phyloP scores from a whole-genome alignment of 2,888 invertebrate genomes.

The Orthosia cruda region DNA sequence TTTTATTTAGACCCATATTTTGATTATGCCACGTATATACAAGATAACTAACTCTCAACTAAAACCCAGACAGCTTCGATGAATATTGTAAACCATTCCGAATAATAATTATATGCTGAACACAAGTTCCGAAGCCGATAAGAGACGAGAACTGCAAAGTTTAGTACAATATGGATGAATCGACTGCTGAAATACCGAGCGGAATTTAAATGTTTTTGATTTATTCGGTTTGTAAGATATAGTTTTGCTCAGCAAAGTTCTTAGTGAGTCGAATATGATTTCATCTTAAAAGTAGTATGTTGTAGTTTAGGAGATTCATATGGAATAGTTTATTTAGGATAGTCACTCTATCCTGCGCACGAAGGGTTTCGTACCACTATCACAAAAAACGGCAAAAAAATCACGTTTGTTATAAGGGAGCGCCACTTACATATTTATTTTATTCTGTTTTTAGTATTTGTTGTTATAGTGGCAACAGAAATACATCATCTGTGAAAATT shows the following conservation, averaged over 20 bases:
- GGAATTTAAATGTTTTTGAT: slow-evolving; percentile 50
- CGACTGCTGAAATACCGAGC: slow-evolving; percentile 40
- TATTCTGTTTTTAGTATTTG: no score
- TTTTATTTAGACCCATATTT: neutral
- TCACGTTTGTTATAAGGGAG: no score
- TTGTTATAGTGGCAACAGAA: no score
- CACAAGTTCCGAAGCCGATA: slow-evolving; percentile 27
- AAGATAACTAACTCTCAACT: slow-evolving; percentile 18
- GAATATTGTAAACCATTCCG: slow-evolving; percentile 34
- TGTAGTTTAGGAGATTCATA: slow-evolving; percentile 1
- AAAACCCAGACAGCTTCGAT: slow-evolving; percentile 27
- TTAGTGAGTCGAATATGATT: slow-evolving; percentile 8
- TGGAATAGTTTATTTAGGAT: neutral
- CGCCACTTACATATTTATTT: no score
- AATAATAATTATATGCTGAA: slow-evolving; percentile 48
- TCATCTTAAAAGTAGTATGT: neutral
- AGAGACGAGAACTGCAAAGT: slow-evolving; percentile 31
- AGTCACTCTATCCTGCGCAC: no score
- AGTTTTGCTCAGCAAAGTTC: slow-evolving; percentile 8
- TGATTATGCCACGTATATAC: slow-evolving; percentile 21
- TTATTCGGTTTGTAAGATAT: slow-evolving; percentile 26
- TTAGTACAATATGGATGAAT: slow-evolving; percentile 47
- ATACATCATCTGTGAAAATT: no score
- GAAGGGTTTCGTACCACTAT: no score
- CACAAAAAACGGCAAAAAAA: no score